Evolutionary conservation across 2,797 vertebrate genomes (phyloP), one percentile per base, ranked within the genome.

Genomic region (Dendrocincla tyrannina): DNA sequence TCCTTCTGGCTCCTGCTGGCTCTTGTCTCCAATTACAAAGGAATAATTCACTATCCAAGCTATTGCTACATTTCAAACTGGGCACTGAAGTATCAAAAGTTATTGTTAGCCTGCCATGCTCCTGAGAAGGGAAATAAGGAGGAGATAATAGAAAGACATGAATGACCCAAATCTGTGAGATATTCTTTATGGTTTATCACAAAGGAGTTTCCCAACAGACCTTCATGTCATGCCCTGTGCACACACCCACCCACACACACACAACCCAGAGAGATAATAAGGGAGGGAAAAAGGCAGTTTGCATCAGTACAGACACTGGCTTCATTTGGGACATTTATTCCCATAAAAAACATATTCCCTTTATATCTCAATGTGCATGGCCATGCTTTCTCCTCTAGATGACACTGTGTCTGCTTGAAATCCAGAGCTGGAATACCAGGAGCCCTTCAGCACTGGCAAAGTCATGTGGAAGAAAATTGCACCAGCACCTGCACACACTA

Each of bases 1-100:
- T 94, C 85, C 73, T 90, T 53, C 88, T 93, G 88, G 83, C 88
- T 96, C 96, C 95, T 95, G 89, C 95, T 89, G 83, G 33, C 41
- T 95, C 91, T 91, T 41, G 5, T 96, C 75, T 96, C 83, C 93
- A 94, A 74, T 96, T 90, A 96, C 88, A 96, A 96, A 96, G 77
- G 64, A 77, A 91, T 95, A 95, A 96, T 96, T 98, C 93, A 56
- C 91, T 88, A 91, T 91, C 93, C 56, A 83, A 91, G 94, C 77
- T 96, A 97, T 97, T 98, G 97, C 97, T 95, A 96, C 75, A 87
- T 97, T 97, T 97, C 95, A 97, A 97, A 96, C 88, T 94, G 95
- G 88, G 84, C 85, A 95, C 91, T 84, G 85, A 92, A 97, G 89
- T 93, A 93, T 58, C 75, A 95, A 94, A 94, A 97, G 93, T 95